Conservation (phyloP, 2,113 vertebrate species). For the Tursiops truncatus region DNA sequence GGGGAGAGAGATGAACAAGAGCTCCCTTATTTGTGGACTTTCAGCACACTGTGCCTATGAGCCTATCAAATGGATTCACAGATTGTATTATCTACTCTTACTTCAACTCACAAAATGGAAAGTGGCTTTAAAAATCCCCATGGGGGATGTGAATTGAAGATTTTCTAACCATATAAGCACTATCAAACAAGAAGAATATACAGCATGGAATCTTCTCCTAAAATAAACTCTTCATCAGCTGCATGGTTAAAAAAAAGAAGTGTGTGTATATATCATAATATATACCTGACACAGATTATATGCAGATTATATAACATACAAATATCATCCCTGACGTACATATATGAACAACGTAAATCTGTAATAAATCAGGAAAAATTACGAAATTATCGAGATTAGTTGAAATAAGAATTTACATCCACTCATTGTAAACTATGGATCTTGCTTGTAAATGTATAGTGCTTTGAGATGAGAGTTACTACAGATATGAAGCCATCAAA, state of each 20-base stretch:
- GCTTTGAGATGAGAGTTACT: background rate
- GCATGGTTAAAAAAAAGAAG: background rate
- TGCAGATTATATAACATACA: background rate
- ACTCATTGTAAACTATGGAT: background rate
- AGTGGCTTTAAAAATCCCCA: background rate
- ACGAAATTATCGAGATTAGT: conserved; percentile 1
- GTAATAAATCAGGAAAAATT: background rate
- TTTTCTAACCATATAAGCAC: background rate
- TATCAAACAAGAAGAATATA: background rate
- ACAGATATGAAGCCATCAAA: conserved; percentile 2
- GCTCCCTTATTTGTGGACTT: background rate
- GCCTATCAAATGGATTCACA: background rate
- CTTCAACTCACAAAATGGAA: background rate
- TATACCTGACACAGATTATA: background rate
- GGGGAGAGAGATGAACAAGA: background rate
- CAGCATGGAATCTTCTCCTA: background rate
- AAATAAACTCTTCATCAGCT: background rate
- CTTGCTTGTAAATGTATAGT: background rate
- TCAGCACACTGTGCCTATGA: background rate
- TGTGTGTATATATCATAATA: background rate
- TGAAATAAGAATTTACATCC: background rate
- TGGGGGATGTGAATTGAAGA: background rate
- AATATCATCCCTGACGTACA: background rate
- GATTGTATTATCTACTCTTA: background rate
- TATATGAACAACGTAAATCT: background rate